Conservation (phyloP, 2,888 invertebrate genomes). For the Hermaeophaga mercurialis region DNA sequence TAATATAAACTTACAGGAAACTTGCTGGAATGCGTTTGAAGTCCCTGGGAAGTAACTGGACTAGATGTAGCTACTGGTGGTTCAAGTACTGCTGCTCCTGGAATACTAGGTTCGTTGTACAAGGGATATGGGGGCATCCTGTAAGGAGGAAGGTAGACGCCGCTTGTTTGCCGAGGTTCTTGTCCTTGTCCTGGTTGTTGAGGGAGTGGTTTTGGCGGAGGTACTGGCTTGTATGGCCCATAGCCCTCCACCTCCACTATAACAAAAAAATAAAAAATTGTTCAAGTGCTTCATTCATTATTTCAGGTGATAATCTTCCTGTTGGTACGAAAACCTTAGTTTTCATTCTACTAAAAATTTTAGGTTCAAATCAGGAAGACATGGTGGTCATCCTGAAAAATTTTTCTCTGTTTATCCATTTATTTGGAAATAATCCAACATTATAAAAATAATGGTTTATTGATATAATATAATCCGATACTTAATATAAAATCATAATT, state of each 20-base stretch:
- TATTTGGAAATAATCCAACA: no score
- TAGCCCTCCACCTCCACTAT: constrained; percentile 62
- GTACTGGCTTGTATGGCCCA: constrained; percentile 66
- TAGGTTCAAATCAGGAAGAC: no score
- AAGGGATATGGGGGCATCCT: constrained; percentile 72
- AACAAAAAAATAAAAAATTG: constrained; percentile 42
- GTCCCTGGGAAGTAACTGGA: constrained; percentile 57
- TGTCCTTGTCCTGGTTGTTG: constrained; percentile 51
- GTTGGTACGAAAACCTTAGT: no score
- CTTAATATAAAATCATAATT: no score
- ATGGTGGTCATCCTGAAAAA: no score
- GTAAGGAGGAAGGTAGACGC: constrained; percentile 62
- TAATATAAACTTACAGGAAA: constrained; percentile 70
- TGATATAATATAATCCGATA: no score
- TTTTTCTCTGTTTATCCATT: no score
- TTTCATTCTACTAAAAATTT: no score
- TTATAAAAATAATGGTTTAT: no score
- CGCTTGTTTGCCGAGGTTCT: constrained; percentile 42
- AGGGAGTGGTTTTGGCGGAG: constrained; percentile 65
- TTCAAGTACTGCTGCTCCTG: constrained; percentile 60
- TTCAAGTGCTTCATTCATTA: not conserved
- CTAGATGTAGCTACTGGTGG: constrained; percentile 55
- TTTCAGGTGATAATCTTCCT: no score
- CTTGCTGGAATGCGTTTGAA: constrained; percentile 79
- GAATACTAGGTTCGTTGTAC: constrained; percentile 64